Evolutionary conservation across 2,797 vertebrate genomes (phyloP).

Genomic region (Oreochromis grahami): DNA sequence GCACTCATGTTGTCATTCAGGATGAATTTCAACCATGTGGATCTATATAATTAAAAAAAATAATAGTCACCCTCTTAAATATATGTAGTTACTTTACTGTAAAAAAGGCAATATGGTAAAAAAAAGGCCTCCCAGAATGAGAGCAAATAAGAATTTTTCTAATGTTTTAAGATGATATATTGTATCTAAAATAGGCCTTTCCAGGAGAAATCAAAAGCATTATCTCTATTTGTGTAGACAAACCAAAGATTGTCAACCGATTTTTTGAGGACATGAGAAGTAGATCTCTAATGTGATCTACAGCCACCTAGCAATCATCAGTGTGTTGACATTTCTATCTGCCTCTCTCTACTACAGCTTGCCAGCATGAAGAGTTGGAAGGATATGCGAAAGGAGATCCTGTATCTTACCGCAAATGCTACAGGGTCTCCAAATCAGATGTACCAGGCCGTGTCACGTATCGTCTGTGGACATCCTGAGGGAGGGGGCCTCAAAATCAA

Average conservation of each 20-base stretch:
- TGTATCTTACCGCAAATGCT: constrained; percentile 84
- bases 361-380: constrained; percentile 91
- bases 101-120: not conserved
- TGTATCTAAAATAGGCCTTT: not conserved
- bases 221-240: not conserved
- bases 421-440: constrained; percentile 87
- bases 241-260: not conserved
- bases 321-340: not conserved
- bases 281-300: not conserved
- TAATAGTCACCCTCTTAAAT: not conserved
- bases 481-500: constrained; percentile 96
- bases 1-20: not conserved
- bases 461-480: constrained; percentile 94
- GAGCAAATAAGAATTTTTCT: not conserved
- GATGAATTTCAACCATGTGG: not conserved
- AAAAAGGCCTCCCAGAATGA: not conserved
- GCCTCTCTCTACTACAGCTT: constrained; percentile 67
- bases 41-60: not conserved
- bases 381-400: constrained; percentile 93
- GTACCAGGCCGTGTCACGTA: constrained; percentile 95
- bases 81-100: not conserved
- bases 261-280: not conserved
- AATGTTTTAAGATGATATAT: not conserved
- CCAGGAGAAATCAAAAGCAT: not conserved
- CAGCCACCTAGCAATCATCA: not conserved